Percentiles rank a stretch among this genome's conserved stretches.
phyloP scores from a whole-genome alignment of 2,888 invertebrate genomes.

The Cataglyphis rosenhaueri region DNA sequence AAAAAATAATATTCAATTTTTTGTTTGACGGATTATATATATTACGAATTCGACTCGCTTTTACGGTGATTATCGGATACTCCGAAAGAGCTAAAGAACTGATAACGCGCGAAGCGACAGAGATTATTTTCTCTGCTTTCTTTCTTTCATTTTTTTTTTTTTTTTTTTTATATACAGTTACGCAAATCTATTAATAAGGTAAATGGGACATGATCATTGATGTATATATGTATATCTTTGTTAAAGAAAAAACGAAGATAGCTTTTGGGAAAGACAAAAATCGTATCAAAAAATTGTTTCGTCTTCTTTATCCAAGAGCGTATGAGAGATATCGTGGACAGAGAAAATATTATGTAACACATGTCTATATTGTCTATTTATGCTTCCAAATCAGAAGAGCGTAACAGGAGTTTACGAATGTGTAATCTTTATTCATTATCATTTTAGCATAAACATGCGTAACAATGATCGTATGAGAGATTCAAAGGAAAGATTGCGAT shows the following conservation, averaged over 20 bases:
- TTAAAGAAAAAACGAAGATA: neutral
- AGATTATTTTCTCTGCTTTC: neutral
- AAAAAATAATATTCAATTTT: neutral
- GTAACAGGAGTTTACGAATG: neutral
- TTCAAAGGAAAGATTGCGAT: neutral
- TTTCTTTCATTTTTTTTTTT: neutral
- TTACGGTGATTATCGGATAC: conserved; percentile 13
- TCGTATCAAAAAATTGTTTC: neutral
- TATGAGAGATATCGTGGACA: neutral
- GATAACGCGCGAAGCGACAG: neutral
- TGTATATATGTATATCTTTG: neutral
- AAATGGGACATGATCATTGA: neutral
- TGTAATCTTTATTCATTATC: neutral
- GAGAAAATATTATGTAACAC: conserved; percentile 3
- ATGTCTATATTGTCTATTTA: too few species aligned
- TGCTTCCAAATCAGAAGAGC: neutral
- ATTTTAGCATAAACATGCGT: neutral
- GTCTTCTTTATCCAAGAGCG: neutral
- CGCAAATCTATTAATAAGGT: neutral
- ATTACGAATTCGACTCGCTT: neutral
- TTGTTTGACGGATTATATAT: neutral
- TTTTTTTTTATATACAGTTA: too few species aligned
- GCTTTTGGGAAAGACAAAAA: neutral
- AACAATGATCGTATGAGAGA: neutral
- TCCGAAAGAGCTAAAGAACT: neutral